These are phyloP conservation scores for Andrena camellia DNA, from an alignment of 2,888 invertebrate genomes.

Conservation along the genomic window DNA sequence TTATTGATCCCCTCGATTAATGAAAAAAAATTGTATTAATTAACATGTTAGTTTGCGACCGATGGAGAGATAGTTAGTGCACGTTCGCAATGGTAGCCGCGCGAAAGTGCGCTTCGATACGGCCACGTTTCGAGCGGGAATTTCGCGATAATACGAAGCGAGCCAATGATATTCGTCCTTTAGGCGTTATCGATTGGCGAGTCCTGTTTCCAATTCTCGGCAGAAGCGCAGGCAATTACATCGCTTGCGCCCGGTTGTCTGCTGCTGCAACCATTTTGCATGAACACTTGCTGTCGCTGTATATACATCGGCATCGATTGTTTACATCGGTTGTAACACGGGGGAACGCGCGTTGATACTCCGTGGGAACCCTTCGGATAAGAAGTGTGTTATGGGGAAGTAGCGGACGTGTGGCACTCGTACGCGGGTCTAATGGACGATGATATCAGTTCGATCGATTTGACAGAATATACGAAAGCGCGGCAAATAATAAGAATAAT, in stretches of 20 bases:
- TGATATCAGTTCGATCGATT: constrained; percentile 39
- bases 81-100: neutral
- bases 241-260: constrained; percentile 29
- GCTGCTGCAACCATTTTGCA: constrained; percentile 61
- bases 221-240: constrained; percentile 64
- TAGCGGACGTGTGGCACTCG: neutral
- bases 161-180: constrained; percentile 68
- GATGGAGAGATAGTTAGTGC: neutral
- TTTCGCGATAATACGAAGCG: constrained; percentile 39
- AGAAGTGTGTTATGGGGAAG: constrained; percentile 29
- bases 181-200: constrained; percentile 68
- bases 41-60: neutral
- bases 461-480: constrained; percentile 57
- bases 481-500: constrained; percentile 52
- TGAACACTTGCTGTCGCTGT: constrained; percentile 48
- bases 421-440: neutral
- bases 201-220: constrained; percentile 71
- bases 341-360: constrained; percentile 38
- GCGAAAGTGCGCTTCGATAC: constrained; percentile 11
- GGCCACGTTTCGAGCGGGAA: constrained; percentile 52
- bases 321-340: constrained; percentile 65
- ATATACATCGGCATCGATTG: constrained; percentile 59
- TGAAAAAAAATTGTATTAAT: constrained; percentile 5
- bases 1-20: neutral
- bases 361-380: constrained; percentile 23